These are phyloP conservation scores for Xestia xanthographa DNA, from an alignment of 2,888 invertebrate genomes.

Conservation along the genomic window DNA sequence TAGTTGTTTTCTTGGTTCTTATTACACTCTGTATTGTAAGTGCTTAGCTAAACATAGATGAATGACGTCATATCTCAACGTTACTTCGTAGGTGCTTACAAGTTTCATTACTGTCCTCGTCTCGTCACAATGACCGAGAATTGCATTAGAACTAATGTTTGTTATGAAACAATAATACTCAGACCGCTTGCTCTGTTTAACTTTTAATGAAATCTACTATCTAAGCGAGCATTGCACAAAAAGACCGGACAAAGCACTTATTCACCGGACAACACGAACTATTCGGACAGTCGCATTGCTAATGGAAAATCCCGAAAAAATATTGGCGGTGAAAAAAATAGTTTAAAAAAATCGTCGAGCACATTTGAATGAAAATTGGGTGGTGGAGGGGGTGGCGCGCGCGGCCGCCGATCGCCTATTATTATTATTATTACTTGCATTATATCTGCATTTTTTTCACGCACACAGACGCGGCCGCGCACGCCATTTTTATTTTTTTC, in stretches of 20 bases:
- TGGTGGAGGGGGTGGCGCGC: slow-evolving; percentile 81
- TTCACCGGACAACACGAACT: slow-evolving; percentile 80
- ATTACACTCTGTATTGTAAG: neutral
- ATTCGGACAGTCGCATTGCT: slow-evolving; percentile 84
- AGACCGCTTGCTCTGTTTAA: slow-evolving; percentile 66
- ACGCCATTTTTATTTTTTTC: slow-evolving; percentile 88
- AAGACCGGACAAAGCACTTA: slow-evolving; percentile 77
- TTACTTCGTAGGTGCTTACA: slow-evolving; percentile 31
- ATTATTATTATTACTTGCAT: slow-evolving; percentile 91
- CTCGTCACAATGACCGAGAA: slow-evolving; percentile 49
- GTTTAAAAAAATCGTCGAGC: slow-evolving; percentile 85
- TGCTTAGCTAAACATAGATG: slow-evolving; percentile 21
- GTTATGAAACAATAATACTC: slow-evolving; percentile 52
- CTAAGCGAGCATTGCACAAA: slow-evolving; percentile 70
- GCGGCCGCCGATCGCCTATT: slow-evolving; percentile 87
- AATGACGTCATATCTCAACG: slow-evolving; percentile 29
- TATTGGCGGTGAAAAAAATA: slow-evolving; percentile 84
- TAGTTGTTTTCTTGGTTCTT: slow-evolving; percentile 2
- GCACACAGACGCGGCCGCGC: slow-evolving; percentile 82
- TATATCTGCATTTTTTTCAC: slow-evolving; percentile 90
- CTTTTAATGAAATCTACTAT: slow-evolving; percentile 79
- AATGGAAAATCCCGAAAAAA: slow-evolving; percentile 90
- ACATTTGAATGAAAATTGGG: slow-evolving; percentile 90
- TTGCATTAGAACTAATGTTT: slow-evolving; percentile 58
- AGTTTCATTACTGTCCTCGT: slow-evolving; percentile 46